A percentile compares a stretch with the other conserved stretches of the same genome.
These are phyloP conservation scores for Limosa lapponica DNA, from an alignment of 2,797 vertebrate genomes.

Conservation along the genomic window DNA sequence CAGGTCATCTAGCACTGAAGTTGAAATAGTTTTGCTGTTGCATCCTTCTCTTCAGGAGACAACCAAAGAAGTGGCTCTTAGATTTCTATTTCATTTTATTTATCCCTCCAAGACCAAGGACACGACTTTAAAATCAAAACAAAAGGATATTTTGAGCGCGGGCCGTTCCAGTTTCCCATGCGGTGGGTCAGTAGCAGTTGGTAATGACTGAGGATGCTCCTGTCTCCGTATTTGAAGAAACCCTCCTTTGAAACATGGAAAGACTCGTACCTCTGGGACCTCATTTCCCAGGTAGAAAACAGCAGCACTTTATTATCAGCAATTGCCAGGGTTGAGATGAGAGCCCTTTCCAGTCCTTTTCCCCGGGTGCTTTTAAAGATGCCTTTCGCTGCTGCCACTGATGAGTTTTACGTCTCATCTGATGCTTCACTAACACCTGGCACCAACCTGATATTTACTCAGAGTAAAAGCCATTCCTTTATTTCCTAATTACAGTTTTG, in stretches of 20 bases:
- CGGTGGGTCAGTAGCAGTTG: not conserved
- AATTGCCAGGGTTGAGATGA: not conserved
- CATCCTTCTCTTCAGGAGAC: constrained; percentile 49
- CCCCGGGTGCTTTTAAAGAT: not conserved
- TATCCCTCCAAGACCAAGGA: not conserved
- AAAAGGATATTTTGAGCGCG: not conserved
- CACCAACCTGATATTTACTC: not conserved
- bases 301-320: not conserved
- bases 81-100: not conserved
- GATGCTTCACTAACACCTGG: not conserved
- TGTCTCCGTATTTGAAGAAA: not conserved
- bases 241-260: not conserved
- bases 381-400: not conserved
- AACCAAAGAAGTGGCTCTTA: not conserved
- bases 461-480: not conserved
- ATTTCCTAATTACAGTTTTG: not conserved
- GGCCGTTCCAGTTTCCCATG: not conserved
- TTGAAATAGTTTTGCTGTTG: constrained; percentile 15
- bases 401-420: not conserved
- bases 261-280: not conserved
- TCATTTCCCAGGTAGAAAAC: constrained; percentile 20
- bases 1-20: constrained; percentile 39
- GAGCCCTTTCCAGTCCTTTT: not conserved
- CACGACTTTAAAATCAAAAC: not conserved
- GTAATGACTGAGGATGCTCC: constrained; percentile 7